Conservation (phyloP, 2,888 invertebrate genomes). For the Alentia gelatinosa region DNA sequence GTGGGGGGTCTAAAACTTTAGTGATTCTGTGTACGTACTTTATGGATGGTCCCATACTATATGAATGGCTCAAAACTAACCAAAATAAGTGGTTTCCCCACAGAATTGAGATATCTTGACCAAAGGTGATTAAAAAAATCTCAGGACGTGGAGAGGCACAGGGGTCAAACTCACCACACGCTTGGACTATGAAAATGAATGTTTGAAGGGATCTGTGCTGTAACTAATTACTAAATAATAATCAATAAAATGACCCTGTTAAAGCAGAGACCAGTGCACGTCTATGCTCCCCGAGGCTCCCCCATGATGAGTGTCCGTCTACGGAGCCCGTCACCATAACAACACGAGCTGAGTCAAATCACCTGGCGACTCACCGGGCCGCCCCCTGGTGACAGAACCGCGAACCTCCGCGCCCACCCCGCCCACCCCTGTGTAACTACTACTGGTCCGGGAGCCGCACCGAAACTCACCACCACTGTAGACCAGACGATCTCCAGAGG, state of each 20-base stretch:
- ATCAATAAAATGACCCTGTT: neutral
- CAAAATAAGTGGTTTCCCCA: no score
- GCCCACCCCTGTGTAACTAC: neutral
- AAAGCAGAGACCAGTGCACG: neutral
- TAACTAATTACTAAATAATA: no score
- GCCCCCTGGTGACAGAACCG: neutral
- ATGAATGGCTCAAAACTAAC: no score
- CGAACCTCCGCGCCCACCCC: neutral
- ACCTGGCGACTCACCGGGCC: neutral
- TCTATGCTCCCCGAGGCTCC: neutral
- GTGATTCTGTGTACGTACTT: no score
- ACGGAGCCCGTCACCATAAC: conserved; percentile 16
- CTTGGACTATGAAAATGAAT: no score
- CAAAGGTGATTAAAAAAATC: no score
- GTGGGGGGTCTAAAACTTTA: no score
- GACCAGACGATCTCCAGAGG: neutral
- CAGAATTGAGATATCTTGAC: no score
- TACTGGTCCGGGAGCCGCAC: neutral
- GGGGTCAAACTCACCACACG: no score
- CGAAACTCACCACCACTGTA: neutral
- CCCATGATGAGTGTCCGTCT: neutral
- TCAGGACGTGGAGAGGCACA: no score
- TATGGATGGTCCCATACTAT: no score
- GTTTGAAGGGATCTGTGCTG: no score
- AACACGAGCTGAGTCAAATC: conserved; percentile 22